Evolutionary conservation across 2,797 vertebrate genomes (phyloP).

Genomic region (Ctenopoma kingsleyae): DNA sequence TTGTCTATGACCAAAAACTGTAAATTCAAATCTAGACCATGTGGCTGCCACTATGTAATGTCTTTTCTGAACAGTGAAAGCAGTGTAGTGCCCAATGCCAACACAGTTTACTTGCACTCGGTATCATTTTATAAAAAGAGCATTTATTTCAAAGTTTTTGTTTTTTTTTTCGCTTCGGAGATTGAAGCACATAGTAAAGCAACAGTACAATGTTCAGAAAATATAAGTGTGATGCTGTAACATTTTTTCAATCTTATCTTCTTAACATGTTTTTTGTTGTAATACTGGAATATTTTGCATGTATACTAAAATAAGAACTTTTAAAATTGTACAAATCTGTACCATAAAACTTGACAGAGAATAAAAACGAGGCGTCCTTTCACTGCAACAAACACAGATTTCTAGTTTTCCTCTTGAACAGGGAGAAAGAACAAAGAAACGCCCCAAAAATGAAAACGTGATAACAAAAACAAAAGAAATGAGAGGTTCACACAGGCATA

Average conservation of each 20-base stretch:
- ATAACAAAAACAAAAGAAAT: conserved; percentile 80
- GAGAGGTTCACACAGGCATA: conserved; percentile 64
- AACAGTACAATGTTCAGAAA: conserved; percentile 99
- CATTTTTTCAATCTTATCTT: conserved; percentile 86
- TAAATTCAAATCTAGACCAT: neutral
- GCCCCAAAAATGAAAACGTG: conserved; percentile 74
- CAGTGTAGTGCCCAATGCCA: neutral
- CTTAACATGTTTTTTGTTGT: conserved; percentile 90
- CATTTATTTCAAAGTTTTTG: conserved; percentile 97
- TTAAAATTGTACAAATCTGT: conserved; percentile 99
- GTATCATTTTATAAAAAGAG: conserved; percentile 89
- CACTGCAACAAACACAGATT: conserved; percentile 93
- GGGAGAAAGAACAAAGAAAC: conserved; percentile 91
- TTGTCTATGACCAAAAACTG: too few species aligned
- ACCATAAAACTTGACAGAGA: conserved; percentile 98
- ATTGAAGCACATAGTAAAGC: conserved; percentile 99
- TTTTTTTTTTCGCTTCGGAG: conserved; percentile 92
- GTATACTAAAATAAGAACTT: conserved; percentile 99
- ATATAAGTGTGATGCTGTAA: conserved; percentile 99
- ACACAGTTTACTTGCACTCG: conserved; percentile 33
- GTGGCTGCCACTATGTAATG: neutral
- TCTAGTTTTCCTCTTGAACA: conserved; percentile 89
- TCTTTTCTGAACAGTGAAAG: neutral
- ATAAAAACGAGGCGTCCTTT: conserved; percentile 96
- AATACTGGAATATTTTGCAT: conserved; percentile 98